These are phyloP conservation scores for Dicaeum eximium DNA, from an alignment of 2,113 vertebrate genomes.

Conservation along the genomic window DNA sequence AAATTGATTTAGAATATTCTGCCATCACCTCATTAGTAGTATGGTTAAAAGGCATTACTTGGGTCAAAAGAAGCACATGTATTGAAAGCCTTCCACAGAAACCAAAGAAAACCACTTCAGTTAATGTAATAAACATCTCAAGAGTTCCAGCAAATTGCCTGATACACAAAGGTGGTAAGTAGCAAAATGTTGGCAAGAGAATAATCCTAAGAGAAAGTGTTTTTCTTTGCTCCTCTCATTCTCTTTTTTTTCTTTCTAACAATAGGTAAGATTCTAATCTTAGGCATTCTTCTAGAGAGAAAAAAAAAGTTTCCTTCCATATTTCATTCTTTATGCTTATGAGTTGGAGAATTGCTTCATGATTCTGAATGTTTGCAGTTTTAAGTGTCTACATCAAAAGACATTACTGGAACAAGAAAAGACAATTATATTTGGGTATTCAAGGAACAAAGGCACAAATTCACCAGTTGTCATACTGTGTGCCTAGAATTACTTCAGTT, in stretches of 20 bases:
- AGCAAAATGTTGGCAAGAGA: neutral
- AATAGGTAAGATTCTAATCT: neutral
- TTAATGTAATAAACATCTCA: neutral
- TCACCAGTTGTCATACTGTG: neutral
- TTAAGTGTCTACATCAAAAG: neutral
- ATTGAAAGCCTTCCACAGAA: neutral
- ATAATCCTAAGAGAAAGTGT: neutral
- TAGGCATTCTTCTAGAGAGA: neutral
- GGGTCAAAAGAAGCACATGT: neutral
- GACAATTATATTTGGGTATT: neutral
- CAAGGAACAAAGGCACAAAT: neutral
- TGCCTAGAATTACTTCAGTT: neutral
- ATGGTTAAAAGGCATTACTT: neutral
- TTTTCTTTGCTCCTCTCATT: neutral
- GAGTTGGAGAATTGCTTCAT: neutral
- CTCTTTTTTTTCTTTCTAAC: neutral
- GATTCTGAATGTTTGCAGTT: neutral
- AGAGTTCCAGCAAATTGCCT: neutral
- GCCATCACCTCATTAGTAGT: neutral
- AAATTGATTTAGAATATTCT: constrained; percentile 18
- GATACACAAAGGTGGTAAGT: neutral
- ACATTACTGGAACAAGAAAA: neutral
- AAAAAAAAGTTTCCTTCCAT: neutral
- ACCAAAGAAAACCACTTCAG: neutral
- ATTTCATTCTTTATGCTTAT: neutral